These are phyloP conservation scores for Poecilia gillii DNA, from an alignment of 2,797 vertebrate genomes.

Conservation along the genomic window DNA sequence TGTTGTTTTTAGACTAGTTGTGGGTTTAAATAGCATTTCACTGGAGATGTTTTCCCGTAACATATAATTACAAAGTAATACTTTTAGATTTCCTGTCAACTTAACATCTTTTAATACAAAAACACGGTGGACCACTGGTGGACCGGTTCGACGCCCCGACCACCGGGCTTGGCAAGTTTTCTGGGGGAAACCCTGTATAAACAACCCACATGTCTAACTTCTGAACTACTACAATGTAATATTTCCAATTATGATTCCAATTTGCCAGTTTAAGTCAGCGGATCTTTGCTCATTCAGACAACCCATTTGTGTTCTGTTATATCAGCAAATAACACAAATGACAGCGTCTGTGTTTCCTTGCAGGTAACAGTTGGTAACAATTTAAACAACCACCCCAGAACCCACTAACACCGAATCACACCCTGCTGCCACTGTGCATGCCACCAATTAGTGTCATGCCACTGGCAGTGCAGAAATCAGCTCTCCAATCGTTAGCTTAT, in stretches of 20 bases:
- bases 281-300: slow-evolving; percentile 36
- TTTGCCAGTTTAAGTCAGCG: slow-evolving; percentile 30
- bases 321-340: slow-evolving; percentile 29
- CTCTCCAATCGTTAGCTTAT: slow-evolving; percentile 50
- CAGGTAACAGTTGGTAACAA: slow-evolving; percentile 41
- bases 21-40: too few species aligned
- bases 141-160: too few species aligned
- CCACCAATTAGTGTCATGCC: slow-evolving; percentile 57
- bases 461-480: slow-evolving; percentile 49
- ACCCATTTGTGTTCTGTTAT: slow-evolving; percentile 10
- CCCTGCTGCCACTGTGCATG: slow-evolving; percentile 23
- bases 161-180: too few species aligned
- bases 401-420: slow-evolving; percentile 38
- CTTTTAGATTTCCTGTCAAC: too few species aligned
- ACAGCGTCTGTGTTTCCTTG: slow-evolving; percentile 2
- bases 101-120: too few species aligned
- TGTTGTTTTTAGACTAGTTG: too few species aligned
- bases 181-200: not conserved
- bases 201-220: slow-evolving; percentile 12
- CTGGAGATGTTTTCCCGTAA: too few species aligned
- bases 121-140: too few species aligned
- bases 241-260: slow-evolving; percentile 28
- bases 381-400: slow-evolving; percentile 27
- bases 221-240: not conserved
- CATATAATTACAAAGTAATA: too few species aligned